A percentile compares a stretch with the other conserved stretches of the same genome.
Conservation (phyloP, 1,140 invertebrate genomes). For the Tachypleus tridentatus region DNA sequence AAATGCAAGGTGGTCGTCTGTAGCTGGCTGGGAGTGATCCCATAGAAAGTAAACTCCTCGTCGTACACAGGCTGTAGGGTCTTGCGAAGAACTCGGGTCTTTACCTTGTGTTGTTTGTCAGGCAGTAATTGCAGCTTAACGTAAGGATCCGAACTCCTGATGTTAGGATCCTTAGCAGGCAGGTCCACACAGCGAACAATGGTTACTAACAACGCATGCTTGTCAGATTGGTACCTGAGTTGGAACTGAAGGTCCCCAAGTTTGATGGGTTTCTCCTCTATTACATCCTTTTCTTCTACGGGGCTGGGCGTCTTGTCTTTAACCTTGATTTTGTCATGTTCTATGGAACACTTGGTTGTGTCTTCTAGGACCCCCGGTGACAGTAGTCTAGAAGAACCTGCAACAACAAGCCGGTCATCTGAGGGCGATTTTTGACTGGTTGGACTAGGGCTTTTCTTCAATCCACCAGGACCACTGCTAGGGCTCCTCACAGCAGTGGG, state of each 20-base stretch:
- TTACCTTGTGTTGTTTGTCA: conserved; percentile 84
- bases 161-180: conserved; percentile 56
- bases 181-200: conserved; percentile 75
- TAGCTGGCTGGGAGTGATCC: conserved; percentile 68
- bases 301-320: conserved; percentile 26
- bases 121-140: conserved; percentile 89
- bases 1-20: conserved; percentile 82
- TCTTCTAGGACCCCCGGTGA: too few species aligned
- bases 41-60: conserved; percentile 93
- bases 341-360: background rate
- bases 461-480: conserved; percentile 43
- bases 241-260: conserved; percentile 79
- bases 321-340: background rate
- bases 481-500: conserved; percentile 52
- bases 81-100: conserved; percentile 82
- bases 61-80: conserved; percentile 86
- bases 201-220: conserved; percentile 78
- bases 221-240: conserved; percentile 71
- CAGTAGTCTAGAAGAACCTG: too few species aligned
- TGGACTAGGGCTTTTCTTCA: conserved; percentile 77
- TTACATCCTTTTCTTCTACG: conserved; percentile 25
- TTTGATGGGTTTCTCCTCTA: conserved; percentile 38
- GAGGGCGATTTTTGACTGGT: conserved; percentile 16
- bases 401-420: too few species aligned
- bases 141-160: conserved; percentile 70